Percentiles rank a stretch among this genome's conserved stretches.
Evolutionary conservation across 2,888 invertebrate genomes (phyloP).

Genomic region (Drosophila maculinotata): DNA sequence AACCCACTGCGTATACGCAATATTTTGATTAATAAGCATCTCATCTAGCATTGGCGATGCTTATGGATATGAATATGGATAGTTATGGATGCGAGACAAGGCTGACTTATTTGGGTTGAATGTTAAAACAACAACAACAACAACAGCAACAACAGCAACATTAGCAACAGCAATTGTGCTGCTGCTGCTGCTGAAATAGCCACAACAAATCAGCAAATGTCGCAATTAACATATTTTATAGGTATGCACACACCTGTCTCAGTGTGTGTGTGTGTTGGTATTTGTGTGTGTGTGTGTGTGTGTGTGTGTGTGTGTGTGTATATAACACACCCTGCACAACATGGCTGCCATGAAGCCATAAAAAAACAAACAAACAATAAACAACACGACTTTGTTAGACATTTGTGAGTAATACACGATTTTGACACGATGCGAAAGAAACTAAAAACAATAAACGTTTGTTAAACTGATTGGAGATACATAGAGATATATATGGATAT

Average conservation of each 20-base stretch:
- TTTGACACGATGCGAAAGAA: conserved; percentile 31
- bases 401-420: conserved; percentile 48
- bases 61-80: background rate
- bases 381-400: conserved; percentile 38
- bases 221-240: conserved; percentile 73
- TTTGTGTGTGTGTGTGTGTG: conserved; percentile 13
- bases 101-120: conserved; percentile 74
- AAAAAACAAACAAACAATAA: conserved; percentile 22
- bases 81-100: conserved; percentile 37
- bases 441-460: conserved; percentile 30
- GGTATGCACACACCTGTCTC: conserved; percentile 32
- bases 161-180: conserved; percentile 30
- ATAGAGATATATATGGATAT: no score
- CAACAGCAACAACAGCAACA: conserved; percentile 25
- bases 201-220: conserved; percentile 74
- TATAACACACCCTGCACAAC: conserved; percentile 58
- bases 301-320: conserved; percentile 23
- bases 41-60: conserved; percentile 21
- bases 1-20: conserved; percentile 50
- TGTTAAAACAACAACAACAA: conserved; percentile 35
- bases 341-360: conserved; percentile 61
- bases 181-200: conserved; percentile 58
- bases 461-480: conserved; percentile 38
- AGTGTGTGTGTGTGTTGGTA: conserved; percentile 11
- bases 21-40: conserved; percentile 33